Evolutionary conservation across 2,113 vertebrate species (phyloP).

Genomic region (Heliornis fulica): DNA sequence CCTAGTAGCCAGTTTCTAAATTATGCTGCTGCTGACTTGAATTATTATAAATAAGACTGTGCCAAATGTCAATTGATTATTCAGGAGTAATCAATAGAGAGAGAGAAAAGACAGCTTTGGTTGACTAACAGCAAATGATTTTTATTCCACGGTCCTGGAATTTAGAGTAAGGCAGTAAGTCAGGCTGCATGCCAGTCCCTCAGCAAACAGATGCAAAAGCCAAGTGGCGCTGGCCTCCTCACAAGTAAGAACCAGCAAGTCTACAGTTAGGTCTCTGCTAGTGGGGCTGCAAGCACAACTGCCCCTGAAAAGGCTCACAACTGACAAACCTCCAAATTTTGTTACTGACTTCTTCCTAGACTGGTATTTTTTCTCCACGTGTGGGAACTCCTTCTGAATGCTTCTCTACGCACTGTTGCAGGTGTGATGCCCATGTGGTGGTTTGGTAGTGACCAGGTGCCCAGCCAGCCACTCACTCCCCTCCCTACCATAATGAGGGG

Average conservation of each 20-base stretch:
- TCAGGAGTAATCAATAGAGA: constrained; percentile 63
- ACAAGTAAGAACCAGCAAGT: background rate
- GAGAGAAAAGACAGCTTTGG: constrained; percentile 43
- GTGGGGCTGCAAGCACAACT: background rate
- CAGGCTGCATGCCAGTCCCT: background rate
- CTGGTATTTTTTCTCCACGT: background rate
- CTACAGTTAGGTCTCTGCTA: background rate
- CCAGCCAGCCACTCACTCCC: fast-evolving
- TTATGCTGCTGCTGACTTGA: constrained; percentile 66
- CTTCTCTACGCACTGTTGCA: fast-evolving
- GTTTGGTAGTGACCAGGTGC: background rate
- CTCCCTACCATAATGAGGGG: background rate
- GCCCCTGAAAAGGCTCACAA: background rate
- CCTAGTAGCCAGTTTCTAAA: constrained; percentile 67
- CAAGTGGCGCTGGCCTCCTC: background rate
- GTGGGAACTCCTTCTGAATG: background rate
- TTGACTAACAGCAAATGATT: constrained; percentile 52
- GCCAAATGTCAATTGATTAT: constrained; percentile 75
- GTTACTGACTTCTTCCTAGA: background rate
- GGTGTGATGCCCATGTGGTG: fast-evolving
- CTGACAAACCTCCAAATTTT: background rate
- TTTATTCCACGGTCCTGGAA: constrained; percentile 39
- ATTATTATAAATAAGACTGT: constrained; percentile 72
- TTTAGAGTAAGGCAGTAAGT: background rate
- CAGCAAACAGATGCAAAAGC: background rate